These are phyloP conservation scores for Meloidogyne floridensis DNA, from an alignment of 1,140 invertebrate genomes.

Conservation along the genomic window DNA sequence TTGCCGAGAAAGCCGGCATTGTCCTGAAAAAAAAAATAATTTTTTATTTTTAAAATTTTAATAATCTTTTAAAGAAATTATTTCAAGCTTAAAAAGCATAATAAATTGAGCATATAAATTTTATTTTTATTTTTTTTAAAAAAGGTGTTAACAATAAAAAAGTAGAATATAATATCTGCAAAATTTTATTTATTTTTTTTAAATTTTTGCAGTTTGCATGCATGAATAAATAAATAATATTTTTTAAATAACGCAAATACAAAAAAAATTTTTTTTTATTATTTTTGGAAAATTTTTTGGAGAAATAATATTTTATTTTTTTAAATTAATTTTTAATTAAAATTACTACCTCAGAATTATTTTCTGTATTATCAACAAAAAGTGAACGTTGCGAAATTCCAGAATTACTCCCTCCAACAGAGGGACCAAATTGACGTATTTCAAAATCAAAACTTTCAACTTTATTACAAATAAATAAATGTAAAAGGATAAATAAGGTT, in stretches of 20 bases:
- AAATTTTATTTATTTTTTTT: not conserved
- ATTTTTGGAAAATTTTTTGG: too few species aligned
- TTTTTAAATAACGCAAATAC: not conserved
- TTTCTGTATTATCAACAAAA: conserved; percentile 2
- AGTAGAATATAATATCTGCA: too few species aligned
- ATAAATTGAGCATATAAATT: too few species aligned
- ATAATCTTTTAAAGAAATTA: too few species aligned
- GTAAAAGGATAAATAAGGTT: not conserved
- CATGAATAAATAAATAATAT: not conserved
- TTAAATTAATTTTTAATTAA: not conserved
- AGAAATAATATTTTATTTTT: not conserved
- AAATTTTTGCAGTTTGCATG: not conserved
- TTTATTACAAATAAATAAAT: not conserved
- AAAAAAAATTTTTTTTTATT: too few species aligned
- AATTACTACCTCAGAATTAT: not conserved
- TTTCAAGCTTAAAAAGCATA: too few species aligned
- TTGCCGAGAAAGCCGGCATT: conserved; percentile 31
- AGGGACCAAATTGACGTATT: not conserved
- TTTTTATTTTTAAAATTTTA: not conserved
- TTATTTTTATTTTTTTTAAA: too few species aligned
- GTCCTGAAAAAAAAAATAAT: conserved; percentile 25
- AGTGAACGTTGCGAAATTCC: not conserved
- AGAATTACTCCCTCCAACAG: not conserved
- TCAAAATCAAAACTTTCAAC: conserved; percentile 7
- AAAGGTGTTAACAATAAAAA: too few species aligned